Base-by-base conservation (phyloP, 2,888 invertebrate genomes). In the Chydorus sphaericus region DNA sequence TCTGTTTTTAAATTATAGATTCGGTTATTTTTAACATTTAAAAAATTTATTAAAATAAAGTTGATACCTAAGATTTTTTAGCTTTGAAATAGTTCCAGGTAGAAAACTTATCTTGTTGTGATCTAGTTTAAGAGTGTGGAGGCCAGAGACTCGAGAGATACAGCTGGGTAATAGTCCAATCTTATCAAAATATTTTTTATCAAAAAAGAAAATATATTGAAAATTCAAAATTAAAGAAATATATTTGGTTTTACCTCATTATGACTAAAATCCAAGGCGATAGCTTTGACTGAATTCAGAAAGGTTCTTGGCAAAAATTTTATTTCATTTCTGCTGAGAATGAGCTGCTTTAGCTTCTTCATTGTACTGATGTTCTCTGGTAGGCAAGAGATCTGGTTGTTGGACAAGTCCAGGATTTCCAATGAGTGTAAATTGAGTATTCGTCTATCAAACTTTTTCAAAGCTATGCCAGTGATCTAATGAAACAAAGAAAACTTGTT, bases 301-400 rank as follows among this genome's bases (percentile, higher is more conserved):
- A 75, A 73, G 63, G 74, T 75, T 5, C 55, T 36, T 4, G 62
- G 63, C 20, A 70, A 65, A 58, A 73, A 75, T 18, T 81, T 80
- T 30, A 88, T 70, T 48, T 69, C 67, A 70, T 88, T 88, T 57
- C 77, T 72, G 1, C 78, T 72, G 23, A 87, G 63, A 66, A 78
- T 72, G 10, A 88, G 65, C 64, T 81, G 80, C 58, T 69, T 71
- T 53, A 88, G 67, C 63, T 71, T 74, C 0, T 77, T 73, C 64
- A 87, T 71, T 1, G 73, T 70, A 62, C 81, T 83, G 60, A 88
- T 67, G 66, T 83, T 83, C 16, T 73, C 70, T 1, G 88, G 88
- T 52, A 88, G 69, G 64, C 73, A 77, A 59, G 77, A 78, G 52
- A 88, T 76, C 59, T 75, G 74, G 73, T 89, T 89, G 57, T 80